Evolutionary conservation across 2,888 invertebrate genomes (phyloP).

Genomic region (Cacoxenus indagator): DNA sequence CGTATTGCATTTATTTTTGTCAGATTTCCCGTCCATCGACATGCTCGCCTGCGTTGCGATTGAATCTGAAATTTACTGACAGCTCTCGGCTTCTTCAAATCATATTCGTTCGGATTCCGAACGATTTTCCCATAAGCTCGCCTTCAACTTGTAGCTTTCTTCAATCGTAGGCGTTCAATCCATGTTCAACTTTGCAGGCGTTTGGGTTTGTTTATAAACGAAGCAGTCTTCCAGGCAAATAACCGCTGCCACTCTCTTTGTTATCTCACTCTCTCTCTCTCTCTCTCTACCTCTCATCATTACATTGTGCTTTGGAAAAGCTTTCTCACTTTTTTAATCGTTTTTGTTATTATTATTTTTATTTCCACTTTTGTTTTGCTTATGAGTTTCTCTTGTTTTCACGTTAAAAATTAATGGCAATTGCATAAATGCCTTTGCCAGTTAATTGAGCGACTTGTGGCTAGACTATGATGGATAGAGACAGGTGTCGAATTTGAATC

Average conservation of each 20-base stretch:
- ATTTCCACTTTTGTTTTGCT: too few relatives aligned
- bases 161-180: background rate
- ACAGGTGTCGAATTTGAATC: too few relatives aligned
- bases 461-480: too few relatives aligned
- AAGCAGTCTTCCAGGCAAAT: too few relatives aligned
- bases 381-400: too few relatives aligned
- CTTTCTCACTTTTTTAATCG: too few relatives aligned
- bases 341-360: too few relatives aligned
- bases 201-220: too few relatives aligned
- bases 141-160: conserved; percentile 10
- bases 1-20: background rate
- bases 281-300: background rate
- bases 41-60: background rate
- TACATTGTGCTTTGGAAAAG: background rate
- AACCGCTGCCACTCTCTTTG: too few relatives aligned
- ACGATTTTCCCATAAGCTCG: background rate
- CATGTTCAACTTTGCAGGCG: background rate
- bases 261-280: background rate
- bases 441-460: too few relatives aligned
- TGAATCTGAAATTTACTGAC: background rate
- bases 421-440: too few relatives aligned
- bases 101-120: background rate
- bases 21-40: background rate
- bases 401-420: too few relatives aligned
- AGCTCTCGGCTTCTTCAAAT: background rate